Conservation (phyloP, 2,888 invertebrate genomes). For the Eupithecia inturbata region DNA sequence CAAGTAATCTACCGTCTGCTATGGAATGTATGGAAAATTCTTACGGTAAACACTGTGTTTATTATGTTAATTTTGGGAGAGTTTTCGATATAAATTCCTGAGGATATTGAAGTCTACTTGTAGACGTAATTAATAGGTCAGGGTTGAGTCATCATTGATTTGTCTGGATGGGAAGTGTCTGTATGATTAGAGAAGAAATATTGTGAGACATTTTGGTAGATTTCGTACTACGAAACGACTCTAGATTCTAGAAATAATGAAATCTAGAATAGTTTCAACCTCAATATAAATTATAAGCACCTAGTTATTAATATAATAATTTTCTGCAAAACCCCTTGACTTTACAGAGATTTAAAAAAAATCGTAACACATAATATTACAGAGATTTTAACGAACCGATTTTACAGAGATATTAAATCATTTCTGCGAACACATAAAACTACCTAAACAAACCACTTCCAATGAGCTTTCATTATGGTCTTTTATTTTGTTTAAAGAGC, state of each 20-base stretch:
- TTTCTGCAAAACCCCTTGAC: not conserved
- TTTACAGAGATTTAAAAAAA: too few species aligned
- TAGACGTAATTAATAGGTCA: constrained; percentile 10
- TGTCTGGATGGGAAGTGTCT: not conserved
- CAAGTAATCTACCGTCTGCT: constrained; percentile 52
- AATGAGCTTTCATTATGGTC: not conserved
- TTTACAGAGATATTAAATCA: not conserved
- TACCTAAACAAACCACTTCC: not conserved
- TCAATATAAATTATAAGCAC: too few species aligned
- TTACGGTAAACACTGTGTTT: constrained; percentile 65
- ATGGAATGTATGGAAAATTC: constrained; percentile 46
- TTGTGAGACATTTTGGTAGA: not conserved
- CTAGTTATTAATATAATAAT: not conserved
- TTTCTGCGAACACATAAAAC: not conserved
- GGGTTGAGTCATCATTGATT: constrained; percentile 19
- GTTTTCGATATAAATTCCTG: constrained; percentile 56
- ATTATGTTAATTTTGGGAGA: constrained; percentile 57
- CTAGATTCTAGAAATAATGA: too few species aligned
- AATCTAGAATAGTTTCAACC: not conserved
- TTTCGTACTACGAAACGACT: too few species aligned
- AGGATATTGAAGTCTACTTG: constrained; percentile 40
- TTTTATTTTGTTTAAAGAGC: not conserved
- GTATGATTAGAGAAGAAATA: not conserved
- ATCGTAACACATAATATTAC: too few species aligned
- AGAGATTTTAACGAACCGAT: too few species aligned